Evolutionary conservation across 2,888 invertebrate genomes (phyloP).

Genomic region (Notocelia uddmanniana): DNA sequence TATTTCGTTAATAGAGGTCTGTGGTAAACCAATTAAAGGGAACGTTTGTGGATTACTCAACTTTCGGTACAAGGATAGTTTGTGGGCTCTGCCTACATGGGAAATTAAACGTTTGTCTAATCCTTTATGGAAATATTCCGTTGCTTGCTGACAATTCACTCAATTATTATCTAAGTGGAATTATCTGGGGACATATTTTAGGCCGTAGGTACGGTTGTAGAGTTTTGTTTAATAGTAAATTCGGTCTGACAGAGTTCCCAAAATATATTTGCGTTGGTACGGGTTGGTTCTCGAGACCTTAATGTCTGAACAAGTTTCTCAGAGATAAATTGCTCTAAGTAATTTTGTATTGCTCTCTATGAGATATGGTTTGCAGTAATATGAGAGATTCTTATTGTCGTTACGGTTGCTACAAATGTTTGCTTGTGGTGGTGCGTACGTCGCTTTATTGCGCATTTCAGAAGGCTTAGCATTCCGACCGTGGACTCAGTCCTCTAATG

Average conservation of each 20-base stretch:
- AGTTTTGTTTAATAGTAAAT: background rate
- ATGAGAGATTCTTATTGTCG: constrained; percentile 52
- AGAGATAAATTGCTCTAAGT: background rate
- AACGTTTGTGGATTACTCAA: constrained; percentile 82
- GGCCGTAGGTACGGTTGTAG: background rate
- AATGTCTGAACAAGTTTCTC: background rate
- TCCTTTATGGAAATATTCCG: constrained; percentile 61
- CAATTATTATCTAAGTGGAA: constrained; percentile 53
- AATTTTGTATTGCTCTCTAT: constrained; percentile 47
- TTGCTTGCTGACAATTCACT: constrained; percentile 48
- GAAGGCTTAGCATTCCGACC: constrained; percentile 70
- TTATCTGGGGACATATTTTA: constrained; percentile 15
- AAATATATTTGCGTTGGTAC: constrained; percentile 49
- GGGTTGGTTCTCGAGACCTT: background rate
- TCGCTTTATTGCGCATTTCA: constrained; percentile 72
- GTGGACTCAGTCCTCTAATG: constrained; percentile 67
- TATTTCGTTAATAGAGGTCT: constrained; percentile 85
- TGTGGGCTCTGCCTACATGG: constrained; percentile 66
- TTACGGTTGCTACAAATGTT: constrained; percentile 52
- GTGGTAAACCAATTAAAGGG: constrained; percentile 85
- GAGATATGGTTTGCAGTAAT: constrained; percentile 59
- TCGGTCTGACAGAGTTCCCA: background rate
- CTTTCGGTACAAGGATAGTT: constrained; percentile 78
- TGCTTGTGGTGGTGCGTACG: constrained; percentile 64
- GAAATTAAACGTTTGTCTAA: constrained; percentile 69